A percentile compares a stretch with the other conserved stretches of the same genome.
These are phyloP conservation scores for Neostethus bicornis DNA, from an alignment of 2,797 vertebrate genomes.

Conservation along the genomic window DNA sequence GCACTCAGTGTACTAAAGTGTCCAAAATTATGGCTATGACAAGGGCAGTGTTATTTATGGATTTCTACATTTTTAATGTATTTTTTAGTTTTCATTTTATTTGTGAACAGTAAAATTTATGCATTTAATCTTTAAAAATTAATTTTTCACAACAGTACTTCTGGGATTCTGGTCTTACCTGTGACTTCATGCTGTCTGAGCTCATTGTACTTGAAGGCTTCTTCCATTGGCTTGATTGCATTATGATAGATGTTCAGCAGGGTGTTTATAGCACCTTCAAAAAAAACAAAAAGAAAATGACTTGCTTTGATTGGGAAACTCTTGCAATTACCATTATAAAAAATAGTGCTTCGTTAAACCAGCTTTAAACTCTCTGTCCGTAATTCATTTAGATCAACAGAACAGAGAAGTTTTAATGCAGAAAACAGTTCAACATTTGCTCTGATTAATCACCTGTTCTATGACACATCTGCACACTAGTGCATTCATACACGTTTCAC, in stretches of 20 bases:
- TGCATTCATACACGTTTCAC: slow-evolving; percentile 1
- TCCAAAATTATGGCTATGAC: background rate
- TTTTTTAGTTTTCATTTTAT: background rate
- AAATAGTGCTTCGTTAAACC: too few species aligned
- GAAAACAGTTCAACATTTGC: slow-evolving; percentile 40
- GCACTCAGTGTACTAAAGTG: background rate
- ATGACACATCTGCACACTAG: slow-evolving; percentile 13
- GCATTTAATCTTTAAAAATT: background rate
- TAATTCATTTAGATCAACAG: slow-evolving; percentile 30
- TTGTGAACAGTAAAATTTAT: background rate
- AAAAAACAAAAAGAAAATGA: slow-evolving; percentile 3
- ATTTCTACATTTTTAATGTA: background rate
- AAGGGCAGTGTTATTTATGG: background rate
- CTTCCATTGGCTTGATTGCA: slow-evolving; percentile 92
- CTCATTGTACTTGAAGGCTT: slow-evolving; percentile 94
- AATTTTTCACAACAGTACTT: background rate
- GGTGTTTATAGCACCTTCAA: slow-evolving; percentile 86
- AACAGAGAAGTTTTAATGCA: slow-evolving; percentile 57
- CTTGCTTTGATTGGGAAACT: slow-evolving; percentile 2
- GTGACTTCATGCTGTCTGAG: slow-evolving; percentile 96
- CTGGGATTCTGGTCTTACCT: slow-evolving; percentile 76
- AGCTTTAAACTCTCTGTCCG: slow-evolving; percentile 17
- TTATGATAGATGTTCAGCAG: slow-evolving; percentile 91
- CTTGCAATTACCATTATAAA: slow-evolving; percentile 15
- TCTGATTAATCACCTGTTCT: slow-evolving; percentile 65